Evolutionary conservation across 2,888 invertebrate species (phyloP).

Genomic region (Periphyllus acericola): DNA sequence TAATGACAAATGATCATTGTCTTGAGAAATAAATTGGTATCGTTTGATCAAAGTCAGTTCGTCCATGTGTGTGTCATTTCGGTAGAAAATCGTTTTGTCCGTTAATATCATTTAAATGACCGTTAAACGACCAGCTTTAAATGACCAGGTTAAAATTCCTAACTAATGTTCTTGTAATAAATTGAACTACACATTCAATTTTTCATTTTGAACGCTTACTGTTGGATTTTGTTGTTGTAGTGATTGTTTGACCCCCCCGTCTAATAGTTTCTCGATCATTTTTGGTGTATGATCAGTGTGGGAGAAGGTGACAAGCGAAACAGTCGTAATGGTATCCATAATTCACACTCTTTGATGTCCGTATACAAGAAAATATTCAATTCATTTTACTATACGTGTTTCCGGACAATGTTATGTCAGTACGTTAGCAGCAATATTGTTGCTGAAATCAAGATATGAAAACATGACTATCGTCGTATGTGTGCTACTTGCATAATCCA

Average conservation of each 20-base stretch:
- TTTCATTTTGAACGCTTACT: slow-evolving; percentile 41
- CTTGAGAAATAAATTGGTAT: slow-evolving; percentile 52
- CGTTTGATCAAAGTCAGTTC: slow-evolving; percentile 50
- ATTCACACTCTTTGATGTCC: slow-evolving; percentile 13
- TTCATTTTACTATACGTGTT: slow-evolving; percentile 14
- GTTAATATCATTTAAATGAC: slow-evolving; percentile 58
- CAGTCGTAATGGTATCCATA: not conserved
- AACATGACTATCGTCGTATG: slow-evolving; percentile 36
- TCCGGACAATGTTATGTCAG: slow-evolving; percentile 16
- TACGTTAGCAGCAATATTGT: not conserved
- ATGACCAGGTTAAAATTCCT: slow-evolving; percentile 29
- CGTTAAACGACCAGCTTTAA: slow-evolving; percentile 45
- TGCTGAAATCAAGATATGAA: slow-evolving; percentile 41
- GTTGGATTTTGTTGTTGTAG: slow-evolving; percentile 17
- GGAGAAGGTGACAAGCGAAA: slow-evolving; percentile 22
- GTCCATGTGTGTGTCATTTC: slow-evolving; percentile 46
- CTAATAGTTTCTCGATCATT: slow-evolving; percentile 49
- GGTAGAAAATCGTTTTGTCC: slow-evolving; percentile 42
- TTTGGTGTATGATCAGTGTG: slow-evolving; percentile 31
- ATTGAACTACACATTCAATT: slow-evolving; percentile 35
- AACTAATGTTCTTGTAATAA: slow-evolving; percentile 30
- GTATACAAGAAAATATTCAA: not conserved
- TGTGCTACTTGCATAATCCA: slow-evolving; percentile 60
- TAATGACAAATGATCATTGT: slow-evolving; percentile 46
- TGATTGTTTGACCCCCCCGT: slow-evolving; percentile 22